phyloP scores from a whole-genome alignment of 2,113 vertebrate genomes.

The Chaetorhynchus papuensis region DNA sequence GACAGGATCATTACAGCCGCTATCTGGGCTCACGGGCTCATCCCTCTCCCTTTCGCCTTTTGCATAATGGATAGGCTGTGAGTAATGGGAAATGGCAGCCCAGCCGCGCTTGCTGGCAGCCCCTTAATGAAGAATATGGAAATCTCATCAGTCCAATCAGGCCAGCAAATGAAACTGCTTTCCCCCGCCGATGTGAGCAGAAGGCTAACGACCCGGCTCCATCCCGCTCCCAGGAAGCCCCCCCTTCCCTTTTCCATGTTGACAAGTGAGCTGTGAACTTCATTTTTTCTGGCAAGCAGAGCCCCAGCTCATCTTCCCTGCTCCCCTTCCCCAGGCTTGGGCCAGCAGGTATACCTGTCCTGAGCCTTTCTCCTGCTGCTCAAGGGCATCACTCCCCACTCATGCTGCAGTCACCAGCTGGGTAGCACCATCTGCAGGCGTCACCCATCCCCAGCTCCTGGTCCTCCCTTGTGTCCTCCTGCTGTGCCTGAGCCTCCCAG shows the following conservation, averaged over 20 bases:
- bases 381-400: not conserved
- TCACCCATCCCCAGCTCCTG: not conserved
- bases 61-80: conserved; percentile 73
- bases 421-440: not conserved
- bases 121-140: conserved; percentile 76
- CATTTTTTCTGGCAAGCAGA: conserved; percentile 24
- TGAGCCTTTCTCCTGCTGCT: not conserved
- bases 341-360: not conserved
- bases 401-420: not conserved
- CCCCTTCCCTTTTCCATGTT: conserved; percentile 17
- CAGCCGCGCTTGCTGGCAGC: conserved; percentile 66
- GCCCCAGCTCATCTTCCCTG: not conserved
- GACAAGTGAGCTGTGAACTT: conserved; percentile 54
- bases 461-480: not conserved
- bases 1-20: conserved; percentile 56
- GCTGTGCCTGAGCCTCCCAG: not conserved
- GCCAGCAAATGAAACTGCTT: conserved; percentile 71
- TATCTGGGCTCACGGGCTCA: conserved; percentile 34
- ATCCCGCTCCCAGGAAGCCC: conserved; percentile 24
- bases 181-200: conserved; percentile 64
- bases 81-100: conserved; percentile 73
- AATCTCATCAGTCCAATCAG: conserved; percentile 75
- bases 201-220: conserved; percentile 60
- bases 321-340: not conserved
- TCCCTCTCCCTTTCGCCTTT: conserved; percentile 57